A percentile compares a stretch with the other conserved stretches of the same genome.
These are phyloP conservation scores for Polypterus bichir DNA, from an alignment of 2,113 vertebrate species.

Conservation along the genomic window DNA sequence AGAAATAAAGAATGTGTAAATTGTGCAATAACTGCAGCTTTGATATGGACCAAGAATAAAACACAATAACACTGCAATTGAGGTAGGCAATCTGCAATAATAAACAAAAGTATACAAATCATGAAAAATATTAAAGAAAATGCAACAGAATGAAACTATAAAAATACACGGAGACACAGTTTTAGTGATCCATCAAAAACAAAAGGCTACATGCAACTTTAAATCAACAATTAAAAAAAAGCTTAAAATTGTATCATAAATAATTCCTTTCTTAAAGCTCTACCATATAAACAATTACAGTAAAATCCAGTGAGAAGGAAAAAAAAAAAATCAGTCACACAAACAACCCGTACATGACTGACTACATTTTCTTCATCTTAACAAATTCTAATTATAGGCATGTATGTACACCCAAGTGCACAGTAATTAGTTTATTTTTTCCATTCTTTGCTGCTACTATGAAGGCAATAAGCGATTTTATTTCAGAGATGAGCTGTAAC, in stretches of 20 bases:
- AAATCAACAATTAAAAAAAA: too few species aligned
- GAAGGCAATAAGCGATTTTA: conserved; percentile 82
- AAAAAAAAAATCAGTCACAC: conserved; percentile 45
- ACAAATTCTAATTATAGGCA: conserved; percentile 63
- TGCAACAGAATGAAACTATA: too few species aligned
- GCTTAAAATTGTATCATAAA: conserved; percentile 46
- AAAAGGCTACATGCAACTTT: too few species aligned
- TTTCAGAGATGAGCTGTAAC: conserved; percentile 62
- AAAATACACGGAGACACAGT: too few species aligned
- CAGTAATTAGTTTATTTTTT: conserved; percentile 81
- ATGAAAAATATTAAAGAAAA: too few species aligned
- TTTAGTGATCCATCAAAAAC: too few species aligned
- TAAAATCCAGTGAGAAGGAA: conserved; percentile 1
- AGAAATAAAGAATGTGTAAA: too few species aligned
- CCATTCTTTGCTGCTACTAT: conserved; percentile 88
- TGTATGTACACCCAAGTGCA: conserved; percentile 69
- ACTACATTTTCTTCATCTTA: conserved; percentile 60
- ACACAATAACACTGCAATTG: too few species aligned
- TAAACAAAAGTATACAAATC: too few species aligned
- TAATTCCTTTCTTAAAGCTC: conserved; percentile 1
- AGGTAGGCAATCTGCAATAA: too few species aligned
- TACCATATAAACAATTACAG: not conserved
- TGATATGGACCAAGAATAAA: too few species aligned
- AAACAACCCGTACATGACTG: conserved; percentile 27
- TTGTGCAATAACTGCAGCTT: too few species aligned